A percentile compares a stretch with the other conserved stretches of the same genome.
Conservation (phyloP, 2,797 vertebrate species). For the Cuculus canorus region DNA sequence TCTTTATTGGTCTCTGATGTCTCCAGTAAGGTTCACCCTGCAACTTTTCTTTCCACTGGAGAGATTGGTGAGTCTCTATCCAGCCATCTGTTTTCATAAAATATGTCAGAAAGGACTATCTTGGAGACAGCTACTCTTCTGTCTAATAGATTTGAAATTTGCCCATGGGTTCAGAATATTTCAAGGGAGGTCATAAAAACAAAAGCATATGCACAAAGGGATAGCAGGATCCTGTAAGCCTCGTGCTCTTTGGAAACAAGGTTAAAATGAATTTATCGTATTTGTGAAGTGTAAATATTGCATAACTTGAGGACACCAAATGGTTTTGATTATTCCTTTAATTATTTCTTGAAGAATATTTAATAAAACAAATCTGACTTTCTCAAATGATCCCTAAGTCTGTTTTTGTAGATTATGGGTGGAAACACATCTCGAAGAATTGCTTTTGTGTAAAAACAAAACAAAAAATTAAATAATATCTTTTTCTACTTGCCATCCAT, state of each 20-base stretch:
- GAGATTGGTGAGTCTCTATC: neutral
- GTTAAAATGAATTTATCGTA: constrained; percentile 2
- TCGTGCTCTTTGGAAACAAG: neutral
- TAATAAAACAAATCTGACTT: constrained; percentile 20
- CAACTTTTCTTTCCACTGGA: neutral
- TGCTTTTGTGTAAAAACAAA: neutral
- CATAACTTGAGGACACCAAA: constrained; percentile 14
- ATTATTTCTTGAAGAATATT: neutral
- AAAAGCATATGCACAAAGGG: neutral
- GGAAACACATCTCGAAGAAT: neutral
- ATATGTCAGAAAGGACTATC: neutral
- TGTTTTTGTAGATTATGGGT: neutral
- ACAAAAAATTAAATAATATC: neutral
- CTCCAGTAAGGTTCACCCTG: constrained; percentile 25
- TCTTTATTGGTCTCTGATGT: constrained; percentile 60
- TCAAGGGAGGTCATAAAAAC: constrained; percentile 16
- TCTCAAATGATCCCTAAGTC: neutral
- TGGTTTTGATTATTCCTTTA: neutral
- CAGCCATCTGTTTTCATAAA: constrained; percentile 56
- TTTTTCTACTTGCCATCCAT: neutral
- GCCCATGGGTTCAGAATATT: constrained; percentile 1
- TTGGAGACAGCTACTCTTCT: constrained; percentile 38
- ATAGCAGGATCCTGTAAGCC: constrained; percentile 1
- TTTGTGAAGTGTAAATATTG: constrained; percentile 14
- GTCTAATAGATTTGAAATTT: constrained; percentile 45